phyloP scores from a whole-genome alignment of 2,888 invertebrate genomes.

The Heliconius hortense region DNA sequence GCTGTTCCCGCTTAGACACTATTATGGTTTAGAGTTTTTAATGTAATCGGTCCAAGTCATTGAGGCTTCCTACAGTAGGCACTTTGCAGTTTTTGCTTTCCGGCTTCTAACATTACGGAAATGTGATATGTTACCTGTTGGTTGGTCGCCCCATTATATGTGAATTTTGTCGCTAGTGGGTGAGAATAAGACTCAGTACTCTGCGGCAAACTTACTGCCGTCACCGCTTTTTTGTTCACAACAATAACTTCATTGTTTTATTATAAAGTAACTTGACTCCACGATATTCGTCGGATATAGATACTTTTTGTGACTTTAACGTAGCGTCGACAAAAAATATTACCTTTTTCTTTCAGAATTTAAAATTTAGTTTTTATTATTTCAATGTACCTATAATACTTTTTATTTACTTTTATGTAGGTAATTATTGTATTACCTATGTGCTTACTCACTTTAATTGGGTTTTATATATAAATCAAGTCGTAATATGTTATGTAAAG shows the following conservation, averaged over 20 bases:
- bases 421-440: neutral
- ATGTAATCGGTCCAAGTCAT: neutral
- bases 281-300: conserved; percentile 7
- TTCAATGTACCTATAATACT: neutral
- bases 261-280: conserved; percentile 22
- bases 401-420: neutral
- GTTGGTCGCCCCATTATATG: neutral
- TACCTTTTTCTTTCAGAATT: neutral
- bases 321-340: neutral
- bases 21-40: neutral
- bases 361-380: neutral
- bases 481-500: neutral
- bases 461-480: neutral
- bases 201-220: neutral
- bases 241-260: conserved; percentile 31
- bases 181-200: conserved; percentile 15
- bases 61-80: conserved; percentile 5
- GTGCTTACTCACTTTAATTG: neutral
- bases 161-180: neutral
- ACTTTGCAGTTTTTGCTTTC: conserved; percentile 26
- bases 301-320: conserved; percentile 10
- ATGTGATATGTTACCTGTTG: conserved; percentile 25
- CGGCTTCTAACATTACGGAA: conserved; percentile 31
- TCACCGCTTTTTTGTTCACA: conserved; percentile 21
- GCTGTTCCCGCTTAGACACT: conserved; percentile 13